A percentile compares a stretch with the other conserved stretches of the same genome.
These are phyloP conservation scores for Lithobates sylvaticus DNA, from an alignment of 2,797 vertebrate genomes.

Conservation along the genomic window DNA sequence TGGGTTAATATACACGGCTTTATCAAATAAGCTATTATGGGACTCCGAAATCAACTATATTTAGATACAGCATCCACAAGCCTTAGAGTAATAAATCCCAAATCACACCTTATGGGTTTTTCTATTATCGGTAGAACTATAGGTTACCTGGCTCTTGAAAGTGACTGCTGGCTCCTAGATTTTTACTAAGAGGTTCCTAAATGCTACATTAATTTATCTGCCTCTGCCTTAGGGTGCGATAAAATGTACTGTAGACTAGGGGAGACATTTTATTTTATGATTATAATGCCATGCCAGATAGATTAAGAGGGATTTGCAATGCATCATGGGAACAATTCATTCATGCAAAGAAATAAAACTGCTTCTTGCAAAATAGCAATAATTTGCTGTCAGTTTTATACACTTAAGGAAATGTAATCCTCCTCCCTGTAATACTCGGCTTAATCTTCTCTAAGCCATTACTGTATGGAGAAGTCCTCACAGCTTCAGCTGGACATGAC, in stretches of 20 bases:
- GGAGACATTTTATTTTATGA: not conserved
- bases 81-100: too few species aligned
- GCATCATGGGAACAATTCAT: constrained; percentile 1
- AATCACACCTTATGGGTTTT: not conserved
- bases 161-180: not conserved
- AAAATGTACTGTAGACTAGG: not conserved
- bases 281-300: not conserved
- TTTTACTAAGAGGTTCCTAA: not conserved
- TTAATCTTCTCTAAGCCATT: constrained; percentile 56
- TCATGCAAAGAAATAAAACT: constrained; percentile 27
- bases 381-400: constrained; percentile 51
- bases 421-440: constrained; percentile 51
- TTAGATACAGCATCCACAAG: too few species aligned
- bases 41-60: too few species aligned
- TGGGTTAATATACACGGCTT: too few species aligned
- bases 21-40: too few species aligned
- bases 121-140: not conserved
- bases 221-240: not conserved
- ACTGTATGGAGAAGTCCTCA: constrained; percentile 42
- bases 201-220: not conserved
- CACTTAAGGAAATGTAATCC: constrained; percentile 62
- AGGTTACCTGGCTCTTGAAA: not conserved
- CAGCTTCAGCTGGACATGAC: constrained; percentile 47
- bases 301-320: not conserved
- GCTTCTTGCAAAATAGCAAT: constrained; percentile 4